phyloP scores from a whole-genome alignment of 2,113 vertebrate species.

The Grammomys surdaster region DNA sequence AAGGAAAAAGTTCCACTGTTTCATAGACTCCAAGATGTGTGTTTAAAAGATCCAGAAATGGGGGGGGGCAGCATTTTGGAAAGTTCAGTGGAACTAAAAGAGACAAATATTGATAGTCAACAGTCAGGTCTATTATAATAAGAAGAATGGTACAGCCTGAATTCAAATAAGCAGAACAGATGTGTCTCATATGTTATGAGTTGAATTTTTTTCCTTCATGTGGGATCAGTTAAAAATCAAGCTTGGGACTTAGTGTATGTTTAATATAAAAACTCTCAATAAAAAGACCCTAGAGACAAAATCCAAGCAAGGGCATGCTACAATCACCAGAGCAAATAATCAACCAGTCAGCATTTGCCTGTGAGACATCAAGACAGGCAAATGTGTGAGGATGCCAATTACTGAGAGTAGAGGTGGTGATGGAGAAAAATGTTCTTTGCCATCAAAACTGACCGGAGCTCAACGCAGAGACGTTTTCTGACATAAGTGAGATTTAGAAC shows the following conservation, averaged over 20 bases:
- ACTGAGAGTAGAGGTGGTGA: conserved; percentile 47
- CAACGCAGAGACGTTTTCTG: neutral
- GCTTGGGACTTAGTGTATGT: conserved; percentile 75
- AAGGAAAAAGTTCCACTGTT: conserved; percentile 51
- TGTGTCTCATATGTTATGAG: conserved; percentile 78
- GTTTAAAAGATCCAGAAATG: conserved; percentile 68
- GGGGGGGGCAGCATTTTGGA: conserved; percentile 48
- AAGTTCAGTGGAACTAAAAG: conserved; percentile 74
- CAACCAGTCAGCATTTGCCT: conserved; percentile 56
- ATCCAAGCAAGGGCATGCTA: conserved; percentile 53
- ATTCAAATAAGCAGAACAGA: conserved; percentile 80
- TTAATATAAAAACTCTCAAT: conserved; percentile 81
- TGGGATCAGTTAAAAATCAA: conserved; percentile 81
- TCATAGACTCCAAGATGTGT: conserved; percentile 41
- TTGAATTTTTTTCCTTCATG: conserved; percentile 78
- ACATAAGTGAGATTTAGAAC: neutral
- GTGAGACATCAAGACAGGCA: conserved; percentile 57
- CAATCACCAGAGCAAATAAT: conserved; percentile 70
- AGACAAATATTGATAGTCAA: conserved; percentile 78
- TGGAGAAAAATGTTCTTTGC: conserved; percentile 63
- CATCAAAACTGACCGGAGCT: conserved; percentile 43
- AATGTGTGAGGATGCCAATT: conserved; percentile 40
- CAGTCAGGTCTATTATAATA: conserved; percentile 72
- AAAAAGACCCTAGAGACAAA: conserved; percentile 73
- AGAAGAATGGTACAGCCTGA: conserved; percentile 47